Conservation (phyloP, 1,140 invertebrate genomes). For the Neelides sp. region DNA sequence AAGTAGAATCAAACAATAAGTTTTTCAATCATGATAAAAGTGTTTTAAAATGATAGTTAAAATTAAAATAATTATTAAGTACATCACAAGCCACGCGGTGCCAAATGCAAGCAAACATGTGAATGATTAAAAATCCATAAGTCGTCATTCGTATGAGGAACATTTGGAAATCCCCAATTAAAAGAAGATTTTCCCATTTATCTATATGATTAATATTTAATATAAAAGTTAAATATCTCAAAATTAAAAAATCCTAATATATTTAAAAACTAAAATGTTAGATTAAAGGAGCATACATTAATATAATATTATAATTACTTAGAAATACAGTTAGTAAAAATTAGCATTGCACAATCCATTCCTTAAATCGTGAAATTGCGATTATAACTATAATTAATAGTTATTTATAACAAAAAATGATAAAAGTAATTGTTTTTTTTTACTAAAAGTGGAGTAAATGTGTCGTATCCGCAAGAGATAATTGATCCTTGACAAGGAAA, state of each 20-base stretch:
- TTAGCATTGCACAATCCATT: too few species aligned
- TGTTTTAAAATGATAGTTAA: too few species aligned
- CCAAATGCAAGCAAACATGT: constrained; percentile 22
- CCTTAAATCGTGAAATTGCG: too few species aligned
- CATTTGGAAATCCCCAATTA: constrained; percentile 18
- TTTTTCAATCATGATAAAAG: too few species aligned
- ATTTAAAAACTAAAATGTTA: too few species aligned
- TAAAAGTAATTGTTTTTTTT: too few species aligned
- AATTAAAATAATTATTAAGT: not conserved
- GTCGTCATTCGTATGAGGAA: constrained; percentile 17
- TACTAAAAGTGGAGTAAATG: constrained; percentile 12
- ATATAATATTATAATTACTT: constrained; percentile 2
- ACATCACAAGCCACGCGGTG: constrained; percentile 25
- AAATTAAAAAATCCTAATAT: too few species aligned
- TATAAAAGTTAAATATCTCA: too few species aligned
- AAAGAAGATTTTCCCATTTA: constrained; percentile 11
- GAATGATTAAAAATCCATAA: constrained; percentile 15
- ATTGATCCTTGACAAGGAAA: constrained; percentile 19
- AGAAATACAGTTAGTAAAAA: too few species aligned
- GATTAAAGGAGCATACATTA: not conserved
- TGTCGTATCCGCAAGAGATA: constrained; percentile 21
- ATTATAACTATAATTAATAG: too few species aligned
- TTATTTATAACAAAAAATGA: too few species aligned
- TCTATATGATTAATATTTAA: not conserved
- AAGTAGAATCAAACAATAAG: too few species aligned